Conservation (phyloP, 2,113 vertebrate genomes). For the Elachura formosa region DNA sequence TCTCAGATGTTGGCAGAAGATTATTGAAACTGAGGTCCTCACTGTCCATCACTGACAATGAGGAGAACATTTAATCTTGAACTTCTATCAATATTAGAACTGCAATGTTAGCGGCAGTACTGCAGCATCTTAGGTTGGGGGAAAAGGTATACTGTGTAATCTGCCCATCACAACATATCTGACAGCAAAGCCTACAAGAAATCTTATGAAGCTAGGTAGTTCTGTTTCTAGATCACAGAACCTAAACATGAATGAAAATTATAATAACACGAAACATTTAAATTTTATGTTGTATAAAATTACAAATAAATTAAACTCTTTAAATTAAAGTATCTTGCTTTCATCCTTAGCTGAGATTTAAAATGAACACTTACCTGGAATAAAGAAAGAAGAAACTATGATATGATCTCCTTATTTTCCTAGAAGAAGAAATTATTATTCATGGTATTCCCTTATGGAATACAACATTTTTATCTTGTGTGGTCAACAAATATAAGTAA, state of each 20-base stretch:
- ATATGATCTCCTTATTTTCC: not conserved
- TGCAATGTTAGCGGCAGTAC: not conserved
- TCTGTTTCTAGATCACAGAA: not conserved
- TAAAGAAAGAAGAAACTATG: not conserved
- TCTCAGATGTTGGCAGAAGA: not conserved
- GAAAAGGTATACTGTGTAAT: not conserved
- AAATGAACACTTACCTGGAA: not conserved
- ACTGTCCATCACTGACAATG: not conserved
- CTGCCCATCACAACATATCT: not conserved
- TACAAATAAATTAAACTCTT: not conserved
- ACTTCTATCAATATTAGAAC: not conserved
- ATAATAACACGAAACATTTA: not conserved
- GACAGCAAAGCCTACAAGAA: not conserved
- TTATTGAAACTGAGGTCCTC: not conserved
- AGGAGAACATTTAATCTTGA: conserved; percentile 5
- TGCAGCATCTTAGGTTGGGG: not conserved
- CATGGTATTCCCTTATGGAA: not conserved
- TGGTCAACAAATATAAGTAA: not conserved
- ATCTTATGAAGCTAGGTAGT: not conserved
- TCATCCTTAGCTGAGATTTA: not conserved
- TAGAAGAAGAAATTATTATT: not conserved
- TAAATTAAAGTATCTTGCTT: not conserved
- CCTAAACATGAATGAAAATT: not conserved
- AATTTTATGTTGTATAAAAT: not conserved
- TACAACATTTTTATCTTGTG: not conserved